Percentiles rank a stretch among this genome's conserved stretches.
Conservation (phyloP, 2,113 vertebrate genomes). For the Zosterops borbonicus region DNA sequence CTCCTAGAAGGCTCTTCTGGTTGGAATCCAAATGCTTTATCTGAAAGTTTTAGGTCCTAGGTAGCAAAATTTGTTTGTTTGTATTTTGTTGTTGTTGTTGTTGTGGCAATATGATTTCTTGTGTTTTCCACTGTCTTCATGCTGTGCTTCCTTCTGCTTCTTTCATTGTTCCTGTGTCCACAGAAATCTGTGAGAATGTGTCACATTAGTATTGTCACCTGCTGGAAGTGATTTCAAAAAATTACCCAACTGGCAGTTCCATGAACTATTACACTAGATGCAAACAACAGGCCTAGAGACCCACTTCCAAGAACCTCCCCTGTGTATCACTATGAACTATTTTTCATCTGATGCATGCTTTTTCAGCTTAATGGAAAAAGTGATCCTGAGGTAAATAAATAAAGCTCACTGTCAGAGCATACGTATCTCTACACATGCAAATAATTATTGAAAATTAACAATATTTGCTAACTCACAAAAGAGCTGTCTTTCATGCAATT, state of each 20-base stretch:
- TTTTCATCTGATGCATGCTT: background rate
- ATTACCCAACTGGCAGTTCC: background rate
- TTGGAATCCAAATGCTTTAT: background rate
- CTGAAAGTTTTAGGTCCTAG: background rate
- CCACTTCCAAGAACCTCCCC: background rate
- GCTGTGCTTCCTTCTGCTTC: background rate
- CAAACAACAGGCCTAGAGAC: background rate
- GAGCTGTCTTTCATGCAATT: rapidly evolving
- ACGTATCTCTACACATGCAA: background rate
- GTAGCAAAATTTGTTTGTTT: background rate
- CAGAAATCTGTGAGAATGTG: background rate
- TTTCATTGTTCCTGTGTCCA: background rate
- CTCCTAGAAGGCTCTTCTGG: background rate
- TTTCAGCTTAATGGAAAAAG: background rate
- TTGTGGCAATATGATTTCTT: background rate
- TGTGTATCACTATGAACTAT: background rate
- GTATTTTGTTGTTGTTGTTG: background rate
- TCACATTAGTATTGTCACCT: background rate
- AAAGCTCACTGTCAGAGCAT: background rate
- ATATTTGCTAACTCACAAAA: background rate
- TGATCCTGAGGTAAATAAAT: background rate
- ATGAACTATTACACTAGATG: background rate
- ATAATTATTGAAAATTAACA: background rate
- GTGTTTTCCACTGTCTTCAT: background rate
- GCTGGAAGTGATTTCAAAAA: background rate